Evolutionary conservation across 2,113 vertebrate genomes (phyloP), one percentile per base, ranked within the genome.

Genomic region (Dendropsophus ebraccatus): DNA sequence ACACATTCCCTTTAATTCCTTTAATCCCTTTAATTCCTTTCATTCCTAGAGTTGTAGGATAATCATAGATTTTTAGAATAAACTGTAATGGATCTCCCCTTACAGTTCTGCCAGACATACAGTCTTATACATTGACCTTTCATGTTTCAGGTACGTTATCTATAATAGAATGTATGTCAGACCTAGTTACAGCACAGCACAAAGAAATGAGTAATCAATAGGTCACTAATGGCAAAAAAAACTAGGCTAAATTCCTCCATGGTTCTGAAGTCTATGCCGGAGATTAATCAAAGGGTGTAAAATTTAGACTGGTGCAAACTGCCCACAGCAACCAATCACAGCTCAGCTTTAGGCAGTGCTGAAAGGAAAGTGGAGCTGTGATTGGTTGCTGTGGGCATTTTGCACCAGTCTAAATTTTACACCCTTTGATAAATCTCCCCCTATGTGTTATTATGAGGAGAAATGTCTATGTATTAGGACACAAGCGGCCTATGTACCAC

Each of bases 151-250:
- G 25, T 54, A 23, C 35, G 10, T 54, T n/a, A 32, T 4, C 32
- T 23, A 25, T 50, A 52, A 28, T 9, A 62, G 23, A 2, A 16
- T 21, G 13, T 28, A 81, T 35, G n/a, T 25, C 21, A 41, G 23
- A 62, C 13, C 23, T 65, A 28, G 11, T 62, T 28, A 45, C 35
- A 65, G 23, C 10, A 13, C 16, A 45, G 37, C 23, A 47, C 56
- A 62, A 45, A 28, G 47, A 19, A 81, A 62, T 47, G 9, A 62
- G 35, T 80, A 81, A 81, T 81, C 78, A 81, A 81, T 81, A 65
- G 19, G 23, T 62, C 37, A 21, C 56, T 47, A 65, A 81, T 65
- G n/a, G 65, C 23, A 62, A 62, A 80, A 47, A 62, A 6, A 80
- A 80, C 45, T n/a, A 75, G 23, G 30, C 30, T 32, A 45, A 60